phyloP scores from a whole-genome alignment of 2,888 invertebrate genomes.

The Agelastica alni region DNA sequence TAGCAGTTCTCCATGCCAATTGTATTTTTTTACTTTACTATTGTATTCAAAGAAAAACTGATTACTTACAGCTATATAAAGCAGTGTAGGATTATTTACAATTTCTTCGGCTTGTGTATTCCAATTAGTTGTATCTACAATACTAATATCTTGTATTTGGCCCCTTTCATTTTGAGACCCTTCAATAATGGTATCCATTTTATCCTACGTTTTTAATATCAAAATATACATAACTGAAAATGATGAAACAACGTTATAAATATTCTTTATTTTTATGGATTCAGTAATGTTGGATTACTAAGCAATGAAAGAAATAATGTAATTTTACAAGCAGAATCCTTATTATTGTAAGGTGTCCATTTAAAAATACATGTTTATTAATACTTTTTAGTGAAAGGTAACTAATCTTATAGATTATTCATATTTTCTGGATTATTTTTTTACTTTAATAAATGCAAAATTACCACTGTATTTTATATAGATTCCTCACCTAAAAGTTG shows the following conservation, averaged over 20 bases:
- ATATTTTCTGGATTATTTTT: too few species aligned
- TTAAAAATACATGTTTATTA: too few species aligned
- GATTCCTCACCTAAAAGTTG: too few species aligned
- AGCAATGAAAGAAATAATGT: background rate
- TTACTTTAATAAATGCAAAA: too few species aligned
- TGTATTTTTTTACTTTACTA: too few species aligned
- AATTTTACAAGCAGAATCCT: too few species aligned
- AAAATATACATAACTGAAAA: conserved; percentile 21
- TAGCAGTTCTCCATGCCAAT: too few species aligned
- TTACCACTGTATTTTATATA: too few species aligned
- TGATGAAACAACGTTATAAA: background rate
- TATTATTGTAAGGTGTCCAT: too few species aligned
- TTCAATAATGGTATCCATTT: conserved; percentile 48
- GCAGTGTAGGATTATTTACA: conserved; percentile 46
- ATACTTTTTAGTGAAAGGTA: too few species aligned
- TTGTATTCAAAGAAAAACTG: too few species aligned
- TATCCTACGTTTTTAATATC: conserved; percentile 18
- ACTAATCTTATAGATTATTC: too few species aligned
- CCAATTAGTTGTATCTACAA: conserved; percentile 44
- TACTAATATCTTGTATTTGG: conserved; percentile 42
- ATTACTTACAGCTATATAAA: conserved; percentile 54
- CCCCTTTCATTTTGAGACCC: conserved; percentile 42
- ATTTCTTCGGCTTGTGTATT: conserved; percentile 32
- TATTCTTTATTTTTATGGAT: background rate
- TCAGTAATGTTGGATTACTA: background rate